Evolutionary conservation across 2,113 vertebrate genomes (phyloP).

Genomic region (Ceyx margarethae): DNA sequence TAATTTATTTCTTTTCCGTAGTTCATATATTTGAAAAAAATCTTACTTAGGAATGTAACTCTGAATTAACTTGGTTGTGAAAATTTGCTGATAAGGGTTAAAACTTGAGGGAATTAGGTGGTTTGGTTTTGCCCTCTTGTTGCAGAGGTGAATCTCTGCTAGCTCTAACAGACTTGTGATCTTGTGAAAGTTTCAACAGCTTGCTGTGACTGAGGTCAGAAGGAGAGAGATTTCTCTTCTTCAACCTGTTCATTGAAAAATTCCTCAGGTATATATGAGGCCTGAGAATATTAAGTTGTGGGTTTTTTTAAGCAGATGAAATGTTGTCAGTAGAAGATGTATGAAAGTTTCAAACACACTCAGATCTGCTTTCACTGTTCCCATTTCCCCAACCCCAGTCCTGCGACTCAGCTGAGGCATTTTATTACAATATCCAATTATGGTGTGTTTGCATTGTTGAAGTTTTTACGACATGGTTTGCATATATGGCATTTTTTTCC

Average conservation of each 20-base stretch:
- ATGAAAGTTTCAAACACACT: not conserved
- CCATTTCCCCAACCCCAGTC: not conserved
- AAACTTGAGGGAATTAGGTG: not conserved
- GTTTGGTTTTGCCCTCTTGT: not conserved
- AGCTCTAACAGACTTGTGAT: not conserved
- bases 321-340: not conserved
- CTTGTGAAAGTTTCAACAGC: not conserved
- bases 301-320: not conserved
- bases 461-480: not conserved
- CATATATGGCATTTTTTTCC: not conserved
- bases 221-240: not conserved
- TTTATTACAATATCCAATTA: not conserved
- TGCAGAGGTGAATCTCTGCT: not conserved
- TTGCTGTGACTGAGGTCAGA: not conserved
- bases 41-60: not conserved
- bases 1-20: not conserved
- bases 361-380: not conserved
- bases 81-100: not conserved
- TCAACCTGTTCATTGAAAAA: not conserved
- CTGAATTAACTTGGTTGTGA: not conserved
- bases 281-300: not conserved
- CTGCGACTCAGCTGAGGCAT: not conserved
- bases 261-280: accelerated
- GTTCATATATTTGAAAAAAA: not conserved
- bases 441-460: not conserved